Evolutionary conservation across 2,797 vertebrate genomes (phyloP), one percentile per base, ranked within the genome.

Genomic region (Gadopsis bispinosus): DNA sequence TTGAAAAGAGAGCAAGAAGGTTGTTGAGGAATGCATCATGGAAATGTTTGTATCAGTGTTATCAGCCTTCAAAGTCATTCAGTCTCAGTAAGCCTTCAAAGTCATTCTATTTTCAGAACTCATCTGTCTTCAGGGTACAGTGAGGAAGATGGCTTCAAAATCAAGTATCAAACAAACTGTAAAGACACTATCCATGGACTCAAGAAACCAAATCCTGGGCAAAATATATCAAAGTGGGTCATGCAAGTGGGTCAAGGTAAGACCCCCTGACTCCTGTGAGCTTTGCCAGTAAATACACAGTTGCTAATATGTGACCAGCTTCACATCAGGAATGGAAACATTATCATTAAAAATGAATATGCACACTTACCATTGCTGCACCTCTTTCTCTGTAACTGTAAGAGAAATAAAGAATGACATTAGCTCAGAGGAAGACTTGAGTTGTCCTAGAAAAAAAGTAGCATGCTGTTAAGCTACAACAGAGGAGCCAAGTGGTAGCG

Each of bases 361-460:
- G 63, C 20, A 86, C 56, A 94, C 94, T 95, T 90, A 95, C 94
- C 94, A 95, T 73, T 95, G 94, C 79, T 95, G 93, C 65, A 95
- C 94, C 76, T 95, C 94, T 80, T 95, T 95, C 83, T 95, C 94
- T 35, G 94, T 94, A 83, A 95, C 94, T 95, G 92, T n/a, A 90
- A 92, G 65, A 90, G 66, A 94, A 89, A 90, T 4, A 88, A 79
- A 88, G 17, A 91, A 66, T 60, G 68, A 72, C 35, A 58, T 91
- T 84, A 93, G 80, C 51, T 68, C 13, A 37, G 47, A 81, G 29
- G 41, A 77, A 86, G 82, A 69, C 54, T 78, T 84, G 59, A 60
- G 41, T 20, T 83, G 79, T 74, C 81, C 85, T 82, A 89, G 64
- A 86, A 88, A 89, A 26, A 67, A 77, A 82, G 43, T 10, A 76